Evolutionary conservation across 1,140 invertebrate genomes (phyloP).

Genomic region (Drosophila carrolli): DNA sequence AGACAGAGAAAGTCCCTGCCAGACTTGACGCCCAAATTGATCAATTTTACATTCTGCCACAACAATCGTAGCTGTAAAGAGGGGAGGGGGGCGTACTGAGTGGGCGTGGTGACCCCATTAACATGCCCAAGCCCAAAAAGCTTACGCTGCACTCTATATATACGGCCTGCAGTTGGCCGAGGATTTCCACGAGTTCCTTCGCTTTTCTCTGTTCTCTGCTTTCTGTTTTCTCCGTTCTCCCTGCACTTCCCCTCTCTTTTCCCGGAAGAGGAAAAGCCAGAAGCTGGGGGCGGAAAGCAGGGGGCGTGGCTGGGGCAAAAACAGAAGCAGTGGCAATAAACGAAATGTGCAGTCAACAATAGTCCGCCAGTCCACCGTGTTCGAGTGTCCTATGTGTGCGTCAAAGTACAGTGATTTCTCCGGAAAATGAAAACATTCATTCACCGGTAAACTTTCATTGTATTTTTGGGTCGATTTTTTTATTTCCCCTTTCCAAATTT

Average conservation of each 20-base stretch:
- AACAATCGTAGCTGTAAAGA: slow-evolving; percentile 40
- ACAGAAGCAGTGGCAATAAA: slow-evolving; percentile 28
- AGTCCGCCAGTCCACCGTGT: background rate
- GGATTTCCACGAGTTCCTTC: slow-evolving; percentile 21
- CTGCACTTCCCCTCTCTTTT: background rate
- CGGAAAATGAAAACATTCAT: background rate
- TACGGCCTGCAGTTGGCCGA: slow-evolving; percentile 19
- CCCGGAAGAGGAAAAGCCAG: slow-evolving; percentile 6
- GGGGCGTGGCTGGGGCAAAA: slow-evolving; percentile 7
- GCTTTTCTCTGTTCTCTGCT: slow-evolving; percentile 1
- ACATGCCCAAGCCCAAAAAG: slow-evolving; percentile 36
- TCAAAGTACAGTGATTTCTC: background rate
- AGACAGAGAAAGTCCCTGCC: slow-evolving; percentile 10
- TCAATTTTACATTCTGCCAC: slow-evolving; percentile 69
- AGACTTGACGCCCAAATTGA: slow-evolving; percentile 58
- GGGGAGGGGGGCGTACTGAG: background rate
- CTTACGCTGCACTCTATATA: slow-evolving; percentile 47
- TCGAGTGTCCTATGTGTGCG: slow-evolving; percentile 3
- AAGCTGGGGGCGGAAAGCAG: background rate
- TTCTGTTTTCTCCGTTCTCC: background rate
- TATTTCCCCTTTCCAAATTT: no score
- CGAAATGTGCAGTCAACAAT: slow-evolving; percentile 73
- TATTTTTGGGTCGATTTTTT: no score
- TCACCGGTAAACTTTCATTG: no score
- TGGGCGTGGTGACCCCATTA: slow-evolving; percentile 55